Base-by-base conservation (phyloP, 2,888 invertebrate genomes). In the Venusia cambrica region DNA sequence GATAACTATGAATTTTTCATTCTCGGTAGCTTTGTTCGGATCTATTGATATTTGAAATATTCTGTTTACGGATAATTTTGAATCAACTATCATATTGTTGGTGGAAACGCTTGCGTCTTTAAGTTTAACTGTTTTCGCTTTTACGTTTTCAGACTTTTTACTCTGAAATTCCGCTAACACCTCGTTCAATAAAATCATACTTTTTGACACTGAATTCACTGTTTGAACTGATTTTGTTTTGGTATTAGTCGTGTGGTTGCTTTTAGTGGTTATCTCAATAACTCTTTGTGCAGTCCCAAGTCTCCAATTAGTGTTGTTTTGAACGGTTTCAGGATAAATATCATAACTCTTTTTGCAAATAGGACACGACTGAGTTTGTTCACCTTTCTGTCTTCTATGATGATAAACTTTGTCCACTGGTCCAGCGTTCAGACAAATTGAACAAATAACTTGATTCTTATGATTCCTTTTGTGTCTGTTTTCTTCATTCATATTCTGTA, bases 121-220 rank as follows among this genome's bases (percentile, higher is more conserved):
- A 0, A 57, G 42, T 1, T 61, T 39, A 1, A 61, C 38, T 2
- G 61, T 52, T 57, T 62, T 76, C 1, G 35, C 25, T 38, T 45
- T 58, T 2, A 50, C 28, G 34, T 54, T 46, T 34, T 58, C 55
- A 2, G 51, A 22, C 45, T 79, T 80, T 31, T 75, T 79, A 32
- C 48, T 74, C 49, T 83, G 76, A 30, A 84, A 83, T 1, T 73
- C 79, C 2, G 69, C 75, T 1, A 85, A 43, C 0, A 85, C 81
- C 66, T 84, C 83, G 26, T 79, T 78, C 0, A 85, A 47, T n/a
- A 85, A 51, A 16, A 58, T 67, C 0, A 80, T 16, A 1, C 71
- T 74, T 49, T 75, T 42, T 5, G 32, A 42, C 1, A 32, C 68
- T 1, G 66, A 52, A 20, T 65, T 51, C 0, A 66, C 63, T 1